Conservation (phyloP, 2,113 vertebrate species). For the Nanorana parkeri region DNA sequence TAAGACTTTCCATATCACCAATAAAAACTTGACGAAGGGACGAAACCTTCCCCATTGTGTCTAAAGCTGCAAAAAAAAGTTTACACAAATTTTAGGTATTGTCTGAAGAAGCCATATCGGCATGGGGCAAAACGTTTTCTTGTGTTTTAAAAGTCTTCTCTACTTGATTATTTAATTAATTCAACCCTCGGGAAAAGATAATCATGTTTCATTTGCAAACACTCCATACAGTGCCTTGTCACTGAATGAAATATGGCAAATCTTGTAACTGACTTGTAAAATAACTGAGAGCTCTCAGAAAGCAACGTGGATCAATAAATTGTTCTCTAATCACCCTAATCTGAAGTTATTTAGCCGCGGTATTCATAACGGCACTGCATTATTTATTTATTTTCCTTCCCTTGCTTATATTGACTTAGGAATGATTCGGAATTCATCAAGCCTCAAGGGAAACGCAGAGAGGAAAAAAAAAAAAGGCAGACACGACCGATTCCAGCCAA, state of each 20-base stretch:
- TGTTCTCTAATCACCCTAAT: constrained; percentile 41
- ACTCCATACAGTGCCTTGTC: not conserved
- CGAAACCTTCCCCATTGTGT: too few relatives aligned
- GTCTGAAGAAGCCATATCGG: not conserved
- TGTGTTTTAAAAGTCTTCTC: not conserved
- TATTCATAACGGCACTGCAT: not conserved
- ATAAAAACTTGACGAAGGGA: too few relatives aligned
- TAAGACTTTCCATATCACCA: too few relatives aligned
- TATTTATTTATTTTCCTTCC: not conserved
- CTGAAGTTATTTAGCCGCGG: constrained; percentile 2
- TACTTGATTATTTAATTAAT: not conserved
- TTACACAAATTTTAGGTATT: too few relatives aligned
- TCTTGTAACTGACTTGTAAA: constrained; percentile 21
- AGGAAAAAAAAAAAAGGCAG: not conserved
- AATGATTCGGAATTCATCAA: constrained; percentile 28
- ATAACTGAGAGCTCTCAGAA: constrained; percentile 2
- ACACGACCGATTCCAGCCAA: not conserved
- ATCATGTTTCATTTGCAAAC: not conserved
- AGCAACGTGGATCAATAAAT: constrained; percentile 37
- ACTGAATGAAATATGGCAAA: constrained; percentile 1
- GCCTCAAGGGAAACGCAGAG: not conserved
- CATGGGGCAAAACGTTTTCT: not conserved
- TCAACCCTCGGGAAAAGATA: not conserved
- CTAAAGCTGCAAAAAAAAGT: too few relatives aligned
- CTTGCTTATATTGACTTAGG: constrained; percentile 13